Evolutionary conservation across 1,140 invertebrate genomes (phyloP), one percentile per base, ranked within the genome.

Genomic region (Drosophila lini): DNA sequence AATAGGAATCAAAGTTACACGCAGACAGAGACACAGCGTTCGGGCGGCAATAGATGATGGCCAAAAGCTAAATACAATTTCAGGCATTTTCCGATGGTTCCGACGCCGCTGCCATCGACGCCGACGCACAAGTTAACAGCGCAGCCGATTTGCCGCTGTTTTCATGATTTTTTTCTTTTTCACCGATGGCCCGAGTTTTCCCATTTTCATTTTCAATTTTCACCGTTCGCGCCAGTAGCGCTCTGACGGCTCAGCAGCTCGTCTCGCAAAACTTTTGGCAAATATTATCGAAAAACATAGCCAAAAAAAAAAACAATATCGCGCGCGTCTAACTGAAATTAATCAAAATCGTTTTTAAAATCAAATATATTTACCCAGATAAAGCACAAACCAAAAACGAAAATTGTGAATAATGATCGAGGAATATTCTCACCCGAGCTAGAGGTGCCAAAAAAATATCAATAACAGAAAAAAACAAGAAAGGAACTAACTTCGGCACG

Each of bases 171-270:
- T 82, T 86, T 82, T 68, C 42, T 42, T 82, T 85, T 88, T 83
- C 69, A 88, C 80, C 84, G 78, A 69, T 84, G 65, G 47, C 74
- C 65, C 83, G 83, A 85, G 74, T 85, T 85, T 82, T 88, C 63
- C 83, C 79, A 88, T 85, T 90, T 90, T 81, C 85, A 90, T 90
- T 89, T 89, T 81, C 84, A 90, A 85, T 89, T 89, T 89, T 80
- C 85, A 81, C 75, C 73, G 85, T 67, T 90, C 75, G 81, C 55
- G 86, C 80, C 86, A 91, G 90, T 91, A 91, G 90, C 90, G 80
- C 76, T 90, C 90, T 76, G 90, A 75, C 90, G 90, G 90, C 90
- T 91, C 82, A 84, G 58, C 90, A 57, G 90, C 90, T 90, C 90
- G 90, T 91, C 90, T 86, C 84, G 85, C 76, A 80, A 75, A 76